Conservation (phyloP, 2,888 invertebrate species). For the Lycocerus yunnanus region DNA sequence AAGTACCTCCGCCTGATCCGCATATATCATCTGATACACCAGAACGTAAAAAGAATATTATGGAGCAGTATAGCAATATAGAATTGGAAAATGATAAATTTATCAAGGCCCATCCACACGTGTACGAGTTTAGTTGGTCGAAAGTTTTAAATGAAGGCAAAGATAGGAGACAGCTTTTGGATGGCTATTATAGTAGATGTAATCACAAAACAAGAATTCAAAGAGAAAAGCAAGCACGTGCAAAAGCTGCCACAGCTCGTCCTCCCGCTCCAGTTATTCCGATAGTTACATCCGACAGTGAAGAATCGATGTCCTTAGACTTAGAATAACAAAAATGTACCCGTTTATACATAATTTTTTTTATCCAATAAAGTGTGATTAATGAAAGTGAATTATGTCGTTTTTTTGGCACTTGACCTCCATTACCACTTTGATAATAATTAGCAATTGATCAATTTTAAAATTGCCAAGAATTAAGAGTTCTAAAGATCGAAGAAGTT, state of each 20-base stretch:
- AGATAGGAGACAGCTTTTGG: constrained; percentile 58
- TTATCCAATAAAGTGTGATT: not conserved
- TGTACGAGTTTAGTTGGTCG: constrained; percentile 62
- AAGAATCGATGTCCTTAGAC: not conserved
- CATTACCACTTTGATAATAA: too few species aligned
- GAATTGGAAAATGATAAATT: constrained; percentile 51
- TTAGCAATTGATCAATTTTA: too few species aligned
- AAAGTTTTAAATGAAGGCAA: constrained; percentile 60
- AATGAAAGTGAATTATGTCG: too few species aligned
- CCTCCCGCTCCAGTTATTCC: not conserved
- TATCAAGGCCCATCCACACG: constrained; percentile 58
- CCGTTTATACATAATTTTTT: not conserved
- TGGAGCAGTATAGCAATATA: constrained; percentile 54
- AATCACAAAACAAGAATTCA: not conserved
- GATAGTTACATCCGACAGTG: not conserved
- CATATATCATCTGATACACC: constrained; percentile 50
- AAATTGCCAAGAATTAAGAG: too few species aligned
- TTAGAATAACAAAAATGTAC: not conserved
- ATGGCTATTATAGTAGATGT: constrained; percentile 37
- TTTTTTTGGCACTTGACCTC: too few species aligned
- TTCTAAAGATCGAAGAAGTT: too few species aligned
- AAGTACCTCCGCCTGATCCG: constrained; percentile 53
- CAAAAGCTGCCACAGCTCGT: not conserved
- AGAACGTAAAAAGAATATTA: constrained; percentile 51
- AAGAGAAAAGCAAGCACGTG: not conserved